Conservation (phyloP, 2,888 invertebrate genomes). For the Coelinius sp. region DNA sequence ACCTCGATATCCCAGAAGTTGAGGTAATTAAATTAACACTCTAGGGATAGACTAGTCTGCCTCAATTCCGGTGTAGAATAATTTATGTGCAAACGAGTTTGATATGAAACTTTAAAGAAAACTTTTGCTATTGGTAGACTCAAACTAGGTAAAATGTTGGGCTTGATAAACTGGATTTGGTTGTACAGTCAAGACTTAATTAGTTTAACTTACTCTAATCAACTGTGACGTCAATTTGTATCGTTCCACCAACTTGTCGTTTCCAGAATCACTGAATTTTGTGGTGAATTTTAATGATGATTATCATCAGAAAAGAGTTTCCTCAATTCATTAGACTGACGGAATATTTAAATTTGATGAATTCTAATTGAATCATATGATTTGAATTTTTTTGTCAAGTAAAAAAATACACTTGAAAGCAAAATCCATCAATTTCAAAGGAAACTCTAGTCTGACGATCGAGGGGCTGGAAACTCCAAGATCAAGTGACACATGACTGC, state of each 20-base stretch:
- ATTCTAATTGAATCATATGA: background rate
- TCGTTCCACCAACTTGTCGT: background rate
- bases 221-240: conserved; percentile 5
- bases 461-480: no score
- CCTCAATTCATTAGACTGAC: background rate
- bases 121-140: background rate
- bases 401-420: background rate
- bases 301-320: background rate
- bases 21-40: conserved; percentile 55
- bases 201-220: background rate
- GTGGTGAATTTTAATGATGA: background rate
- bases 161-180: conserved; percentile 5
- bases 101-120: conserved; percentile 8
- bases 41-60: conserved; percentile 45
- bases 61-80: conserved; percentile 50
- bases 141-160: background rate
- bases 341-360: background rate
- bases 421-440: background rate
- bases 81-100: conserved; percentile 50
- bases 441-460: no score
- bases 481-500: no score
- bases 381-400: background rate
- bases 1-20: background rate
- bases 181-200: background rate
- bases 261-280: background rate